Evolutionary conservation across 2,888 invertebrate genomes (phyloP).

Genomic region (Agrilus biguttatus): DNA sequence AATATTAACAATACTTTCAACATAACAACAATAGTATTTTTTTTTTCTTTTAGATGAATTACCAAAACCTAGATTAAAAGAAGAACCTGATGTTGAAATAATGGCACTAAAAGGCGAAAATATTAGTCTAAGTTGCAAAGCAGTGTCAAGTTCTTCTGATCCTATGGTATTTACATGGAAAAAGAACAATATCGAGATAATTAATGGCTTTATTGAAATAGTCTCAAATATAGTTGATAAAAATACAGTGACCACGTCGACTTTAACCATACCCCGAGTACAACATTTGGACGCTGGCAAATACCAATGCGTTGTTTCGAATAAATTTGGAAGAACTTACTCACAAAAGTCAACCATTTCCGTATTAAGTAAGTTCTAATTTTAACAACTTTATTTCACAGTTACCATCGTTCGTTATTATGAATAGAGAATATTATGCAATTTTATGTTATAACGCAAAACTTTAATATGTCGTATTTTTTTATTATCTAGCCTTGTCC

Average conservation of each 20-base stretch:
- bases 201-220: conserved; percentile 19
- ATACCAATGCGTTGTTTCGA: conserved; percentile 87
- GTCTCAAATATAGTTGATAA: conserved; percentile 37
- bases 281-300: conserved; percentile 70
- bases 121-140: conserved; percentile 67
- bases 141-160: conserved; percentile 61
- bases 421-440: neutral
- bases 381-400: neutral
- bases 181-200: conserved; percentile 60
- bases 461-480: neutral
- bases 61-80: conserved; percentile 71
- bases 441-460: neutral
- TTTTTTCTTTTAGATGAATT: conserved; percentile 44
- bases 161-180: conserved; percentile 76
- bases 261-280: conserved; percentile 59
- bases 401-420: neutral
- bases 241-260: conserved; percentile 53
- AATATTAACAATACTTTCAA: conserved; percentile 13
- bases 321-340: conserved; percentile 79
- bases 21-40: neutral
- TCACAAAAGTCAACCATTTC: conserved; percentile 75
- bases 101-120: conserved; percentile 80
- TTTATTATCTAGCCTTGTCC: neutral
- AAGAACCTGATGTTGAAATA: conserved; percentile 67
- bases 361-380: conserved; percentile 52